Conservation (phyloP, 2,113 vertebrate species). For the Hepsetus odoe region DNA sequence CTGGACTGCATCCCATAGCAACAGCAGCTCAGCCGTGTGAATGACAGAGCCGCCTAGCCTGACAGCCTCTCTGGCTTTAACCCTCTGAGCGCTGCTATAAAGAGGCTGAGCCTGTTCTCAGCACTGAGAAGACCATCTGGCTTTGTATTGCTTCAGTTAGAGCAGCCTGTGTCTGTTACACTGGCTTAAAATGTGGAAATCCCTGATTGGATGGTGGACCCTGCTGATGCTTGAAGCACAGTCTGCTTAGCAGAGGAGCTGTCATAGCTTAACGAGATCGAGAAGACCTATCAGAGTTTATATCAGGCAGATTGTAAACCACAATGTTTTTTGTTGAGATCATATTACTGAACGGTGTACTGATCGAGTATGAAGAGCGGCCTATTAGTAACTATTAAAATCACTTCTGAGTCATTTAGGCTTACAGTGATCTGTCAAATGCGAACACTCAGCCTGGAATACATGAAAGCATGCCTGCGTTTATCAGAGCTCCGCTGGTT, state of each 20-base stretch:
- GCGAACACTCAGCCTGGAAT: not conserved
- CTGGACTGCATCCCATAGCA: slow-evolving; percentile 79
- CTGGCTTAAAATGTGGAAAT: not conserved
- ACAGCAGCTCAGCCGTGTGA: slow-evolving; percentile 76
- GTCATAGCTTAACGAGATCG: not conserved
- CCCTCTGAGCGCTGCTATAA: slow-evolving; percentile 56
- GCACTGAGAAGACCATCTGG: slow-evolving; percentile 22
- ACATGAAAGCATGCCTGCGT: slow-evolving; percentile 14
- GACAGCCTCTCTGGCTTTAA: slow-evolving; percentile 68
- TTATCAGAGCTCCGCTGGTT: slow-evolving; percentile 18
- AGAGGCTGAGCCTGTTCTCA: not conserved
- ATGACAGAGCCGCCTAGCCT: slow-evolving; percentile 72
- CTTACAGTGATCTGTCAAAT: not conserved
- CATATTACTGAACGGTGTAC: too few species aligned
- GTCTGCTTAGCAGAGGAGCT: not conserved
- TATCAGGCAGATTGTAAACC: too few species aligned
- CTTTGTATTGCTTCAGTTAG: slow-evolving; percentile 15
- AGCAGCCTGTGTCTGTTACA: not conserved
- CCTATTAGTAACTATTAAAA: not conserved
- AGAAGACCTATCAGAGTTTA: too few species aligned
- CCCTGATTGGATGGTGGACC: not conserved
- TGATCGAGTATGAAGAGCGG: not conserved
- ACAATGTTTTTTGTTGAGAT: too few species aligned
- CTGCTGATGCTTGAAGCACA: not conserved
- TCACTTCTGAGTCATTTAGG: not conserved